Base-by-base conservation (phyloP, 2,888 invertebrate species). In the Lycocerus yunnanus region DNA sequence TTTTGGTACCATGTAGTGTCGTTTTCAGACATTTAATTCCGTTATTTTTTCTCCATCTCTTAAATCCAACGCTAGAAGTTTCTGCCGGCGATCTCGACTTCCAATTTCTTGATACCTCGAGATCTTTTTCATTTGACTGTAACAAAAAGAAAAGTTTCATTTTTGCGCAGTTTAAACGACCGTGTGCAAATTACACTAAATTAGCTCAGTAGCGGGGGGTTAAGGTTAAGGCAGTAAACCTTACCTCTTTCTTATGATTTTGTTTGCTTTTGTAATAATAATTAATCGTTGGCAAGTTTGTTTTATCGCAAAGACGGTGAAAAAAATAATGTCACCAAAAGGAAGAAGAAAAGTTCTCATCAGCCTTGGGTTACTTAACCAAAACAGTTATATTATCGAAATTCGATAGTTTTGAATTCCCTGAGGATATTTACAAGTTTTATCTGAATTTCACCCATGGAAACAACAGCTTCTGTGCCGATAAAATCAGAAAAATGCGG, bases 81-180 rank as follows among this genome's bases (percentile, higher is more conserved):
- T 84, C 84, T 15, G 84, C 82, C 63, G 81, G 77, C 80, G 83
- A 84, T 68, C 82, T 72, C 6, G 81, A 81, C 76, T 84, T 85
- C 87, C 87, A 87, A 66, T 86, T 77, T 76, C 86, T 86, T 9
- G 84, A 81, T 60, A 84, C 84, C 73, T 87, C 86, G 21, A 87
- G 76, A 72, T 87, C 86, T 78, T 86, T 87, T 66, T 87, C 87
- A 77, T 83, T 84, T 13, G 85, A 81, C 88, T 88, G 86, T 59
- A 87, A 87, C 61, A 18, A 63, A 63, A 63, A 18, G n/a, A 63
- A 15, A 15, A 2, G 3, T 13, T 13, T 43, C 6, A 43, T 4
- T 27, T 27, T 27, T 27, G 13, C 1, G 21, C 1, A 2, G 2
- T 18, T 18, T 18, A 18, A 18, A n/a, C n/a, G n/a, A n/a, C n/a